A percentile compares a stretch with the other conserved stretches of the same genome.
phyloP scores from a whole-genome alignment of 2,113 vertebrate species.

The Gallinago jamesoni region DNA sequence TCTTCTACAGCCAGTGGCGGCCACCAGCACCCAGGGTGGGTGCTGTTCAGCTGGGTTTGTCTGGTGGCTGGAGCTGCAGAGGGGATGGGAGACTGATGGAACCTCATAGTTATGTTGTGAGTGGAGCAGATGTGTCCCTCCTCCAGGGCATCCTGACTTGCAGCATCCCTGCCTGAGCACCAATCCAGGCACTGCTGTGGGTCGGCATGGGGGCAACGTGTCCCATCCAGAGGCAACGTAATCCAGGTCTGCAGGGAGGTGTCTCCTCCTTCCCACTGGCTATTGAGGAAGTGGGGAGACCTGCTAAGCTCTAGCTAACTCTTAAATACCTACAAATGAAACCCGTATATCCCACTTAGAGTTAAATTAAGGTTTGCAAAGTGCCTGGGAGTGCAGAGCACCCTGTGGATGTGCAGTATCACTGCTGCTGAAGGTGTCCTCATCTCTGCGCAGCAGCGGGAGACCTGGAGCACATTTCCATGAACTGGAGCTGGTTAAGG shows the following conservation, averaged over 20 bases:
- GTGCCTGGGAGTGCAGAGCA: background rate
- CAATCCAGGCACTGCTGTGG: fast-evolving
- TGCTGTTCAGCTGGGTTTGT: background rate
- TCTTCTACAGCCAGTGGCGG: background rate
- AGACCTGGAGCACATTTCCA: background rate
- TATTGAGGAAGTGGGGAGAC: background rate
- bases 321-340: background rate
- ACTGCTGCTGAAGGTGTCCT: background rate
- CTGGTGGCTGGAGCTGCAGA: background rate
- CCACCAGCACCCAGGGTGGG: background rate
- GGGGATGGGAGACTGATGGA: fast-evolving
- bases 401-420: background rate
- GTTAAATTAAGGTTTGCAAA: background rate
- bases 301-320: background rate
- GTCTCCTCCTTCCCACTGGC: background rate
- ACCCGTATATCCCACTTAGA: background rate
- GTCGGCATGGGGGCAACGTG: fast-evolving
- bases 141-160: fast-evolving
- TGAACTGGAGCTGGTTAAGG: background rate
- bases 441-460: background rate
- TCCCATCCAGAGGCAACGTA: background rate
- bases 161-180: background rate
- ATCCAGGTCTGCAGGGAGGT: background rate
- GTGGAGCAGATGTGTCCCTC: background rate
- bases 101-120: fast-evolving